Base-by-base conservation (phyloP, 2,888 invertebrate species). In the Ichneumon xanthorius region DNA sequence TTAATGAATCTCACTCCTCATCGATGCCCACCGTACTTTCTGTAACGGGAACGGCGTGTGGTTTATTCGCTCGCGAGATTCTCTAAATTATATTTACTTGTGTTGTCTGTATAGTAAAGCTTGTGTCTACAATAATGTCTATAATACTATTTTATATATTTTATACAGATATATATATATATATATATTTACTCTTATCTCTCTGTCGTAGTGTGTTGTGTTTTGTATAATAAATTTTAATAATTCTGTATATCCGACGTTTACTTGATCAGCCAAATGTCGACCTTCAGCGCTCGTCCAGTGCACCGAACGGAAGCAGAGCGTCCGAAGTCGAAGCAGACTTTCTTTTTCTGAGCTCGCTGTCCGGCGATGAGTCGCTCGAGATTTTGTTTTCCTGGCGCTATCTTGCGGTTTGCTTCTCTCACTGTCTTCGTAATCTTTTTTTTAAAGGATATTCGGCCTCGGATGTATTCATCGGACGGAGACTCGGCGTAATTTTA, bases 81-180 rank as follows among this genome's bases (percentile, higher is more conserved):
- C 30, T 70, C 40, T 22, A 63, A 77, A 61, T 72, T 65, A 77
- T 77, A 16, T 75, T 53, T 65, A 80, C 67, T 55, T 82, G 65
- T 82, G 80, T 86, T 70, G 82, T 89, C 89, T 89, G 89, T 89
- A 89, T 88, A 89, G 87, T 88, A 86, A 87, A 85, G 79, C 83
- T 87, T 88, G 88, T 86, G 86, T 86, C 87, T 87, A 82, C 72
- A 73, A 75, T 70, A 68, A 53, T 79, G 55, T 55, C 55, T 55
- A 22, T 55, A 55, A 22, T 22, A 55, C 9, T 55, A 55, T 55
- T 55, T 70, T 71, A 55, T 63, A 40, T 50, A 67, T 82, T 76
- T 78, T 85, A 67, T 71, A 85, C 73, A 87, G 83, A 85, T 89
- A 22, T 22, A 22, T 84, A 85, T 89, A 22, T 22, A 22, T 87